Evolutionary conservation across 30 jellyfish, hydroid and myxozoan species (phyloP), one percentile per base, ranked within the genome.

Genomic region (Calvadosia cruxmelitensis): DNA sequence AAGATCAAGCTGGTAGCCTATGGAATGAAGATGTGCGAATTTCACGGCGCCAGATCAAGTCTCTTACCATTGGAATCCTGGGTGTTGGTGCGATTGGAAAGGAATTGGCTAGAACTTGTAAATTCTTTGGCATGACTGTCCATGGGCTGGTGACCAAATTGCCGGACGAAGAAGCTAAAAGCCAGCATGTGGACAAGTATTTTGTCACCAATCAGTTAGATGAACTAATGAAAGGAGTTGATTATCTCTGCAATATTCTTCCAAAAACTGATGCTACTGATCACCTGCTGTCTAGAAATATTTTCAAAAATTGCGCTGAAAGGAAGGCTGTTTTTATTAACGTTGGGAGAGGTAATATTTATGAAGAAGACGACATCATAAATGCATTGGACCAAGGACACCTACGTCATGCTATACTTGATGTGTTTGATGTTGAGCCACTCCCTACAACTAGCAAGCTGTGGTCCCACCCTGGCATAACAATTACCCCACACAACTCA

Each of bases 31-130:
- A 0, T 2, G 13, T n/a, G 0, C 27, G 25, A 25, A 24, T 3
- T 3, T 15, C 16, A 29, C 67, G 16, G 67, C 26, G 69, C 25
- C 10, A 7, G 26, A 5, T 53, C 27, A 24, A 27, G 10, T 27
- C 31, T 53, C 78, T 88, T n/a, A 57, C 91, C 1, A 57, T 88
- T 23, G 71, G 91, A 27, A 32, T 88, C 16, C 76, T 88, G 16
- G 97, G 97, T 1, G 72, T 76, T 25, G 97, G 97, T 0, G 93
- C 76, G 16, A 81, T 88, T 49, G 97, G 97, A 3, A 31, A 50
- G 3, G 70, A 61, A 12, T 49, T 88, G 29, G 97, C 95, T 52
- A 53, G 61, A 29, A 64, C 49, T 12, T 77, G 94, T 49, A 88
- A 88, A 52, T 42, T 31, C 0, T 81, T 88, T 66, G 93, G 89